phyloP scores from a whole-genome alignment of 2,888 invertebrate species.

The Xylota sylvarum region DNA sequence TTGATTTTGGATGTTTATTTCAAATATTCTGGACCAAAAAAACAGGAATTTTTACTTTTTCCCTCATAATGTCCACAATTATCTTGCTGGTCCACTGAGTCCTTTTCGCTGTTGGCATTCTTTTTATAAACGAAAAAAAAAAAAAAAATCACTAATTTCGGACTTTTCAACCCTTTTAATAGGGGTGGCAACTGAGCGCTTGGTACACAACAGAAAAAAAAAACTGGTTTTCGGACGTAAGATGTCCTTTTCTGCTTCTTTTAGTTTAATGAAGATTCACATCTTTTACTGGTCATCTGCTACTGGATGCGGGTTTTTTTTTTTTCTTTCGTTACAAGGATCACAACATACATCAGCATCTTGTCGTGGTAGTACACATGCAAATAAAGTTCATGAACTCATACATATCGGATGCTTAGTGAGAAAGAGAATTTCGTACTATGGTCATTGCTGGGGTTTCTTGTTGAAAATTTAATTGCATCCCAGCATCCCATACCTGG shows the following conservation, averaged over 20 bases:
- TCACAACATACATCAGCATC: conserved; percentile 59
- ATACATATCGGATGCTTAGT: conserved; percentile 9
- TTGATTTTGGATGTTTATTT: conserved; percentile 75
- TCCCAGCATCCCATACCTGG: conserved; percentile 64
- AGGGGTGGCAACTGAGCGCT: conserved; percentile 59
- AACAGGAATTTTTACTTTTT: conserved; percentile 71
- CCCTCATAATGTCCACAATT: conserved; percentile 61
- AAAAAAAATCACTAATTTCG: conserved; percentile 70
- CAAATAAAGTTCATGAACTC: conserved; percentile 68
- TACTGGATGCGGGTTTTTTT: conserved; percentile 62
- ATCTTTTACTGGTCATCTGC: conserved; percentile 66
- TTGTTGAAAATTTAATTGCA: conserved; percentile 71
- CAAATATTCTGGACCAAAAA: conserved; percentile 54
- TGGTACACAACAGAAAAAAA: conserved; percentile 1
- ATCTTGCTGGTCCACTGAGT: conserved; percentile 64
- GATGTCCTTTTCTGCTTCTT: conserved; percentile 15
- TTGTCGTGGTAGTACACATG: conserved; percentile 26
- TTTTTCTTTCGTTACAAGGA: conserved; percentile 8
- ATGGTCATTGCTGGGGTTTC: conserved; percentile 25
- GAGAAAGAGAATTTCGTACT: conserved; percentile 1
- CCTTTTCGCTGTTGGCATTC: conserved; percentile 43
- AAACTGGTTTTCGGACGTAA: conserved; percentile 73
- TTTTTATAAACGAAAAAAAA: conserved; percentile 21
- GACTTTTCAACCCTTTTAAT: conserved; percentile 72
- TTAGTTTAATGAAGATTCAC: conserved; percentile 63